phyloP scores from a whole-genome alignment of 2,888 invertebrate species.

The Meteorus colon region DNA sequence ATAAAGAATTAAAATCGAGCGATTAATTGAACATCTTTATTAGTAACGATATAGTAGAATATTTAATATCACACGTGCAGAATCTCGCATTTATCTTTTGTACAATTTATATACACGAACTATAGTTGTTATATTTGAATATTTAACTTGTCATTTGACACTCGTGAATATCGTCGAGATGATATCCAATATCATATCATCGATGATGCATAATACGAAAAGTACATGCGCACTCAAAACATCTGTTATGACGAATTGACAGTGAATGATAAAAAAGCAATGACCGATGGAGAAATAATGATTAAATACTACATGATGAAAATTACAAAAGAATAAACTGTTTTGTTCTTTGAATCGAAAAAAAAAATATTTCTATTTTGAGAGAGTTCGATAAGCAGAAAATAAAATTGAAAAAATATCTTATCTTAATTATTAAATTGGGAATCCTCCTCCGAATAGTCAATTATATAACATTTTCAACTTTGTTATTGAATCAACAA shows the following conservation, averaged over 20 bases:
- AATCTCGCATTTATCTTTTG: not conserved
- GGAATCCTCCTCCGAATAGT: too few species aligned
- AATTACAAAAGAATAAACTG: too few species aligned
- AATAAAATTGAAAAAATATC: too few species aligned
- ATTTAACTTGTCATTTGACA: constrained; percentile 10
- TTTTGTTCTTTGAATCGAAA: too few species aligned
- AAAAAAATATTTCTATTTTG: too few species aligned
- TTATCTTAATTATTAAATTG: too few species aligned
- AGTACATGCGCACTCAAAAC: not conserved
- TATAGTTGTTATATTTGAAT: not conserved
- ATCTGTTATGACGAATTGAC: not conserved
- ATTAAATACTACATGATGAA: too few species aligned
- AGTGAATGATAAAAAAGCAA: not conserved
- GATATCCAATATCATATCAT: constrained; percentile 22
- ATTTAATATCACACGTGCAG: not conserved
- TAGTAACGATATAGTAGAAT: not conserved
- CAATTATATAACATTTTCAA: too few species aligned
- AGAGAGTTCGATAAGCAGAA: too few species aligned
- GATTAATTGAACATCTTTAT: constrained; percentile 36
- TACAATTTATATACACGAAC: not conserved
- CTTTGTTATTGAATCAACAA: too few species aligned
- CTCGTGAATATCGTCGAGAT: constrained; percentile 12
- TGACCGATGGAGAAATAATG: too few species aligned
- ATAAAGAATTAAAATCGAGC: constrained; percentile 19
- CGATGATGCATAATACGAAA: not conserved